Percentiles rank a stretch among this genome's conserved stretches.
These are phyloP conservation scores for Nasua narica DNA, from an alignment of 2,797 vertebrate genomes.

Conservation along the genomic window DNA sequence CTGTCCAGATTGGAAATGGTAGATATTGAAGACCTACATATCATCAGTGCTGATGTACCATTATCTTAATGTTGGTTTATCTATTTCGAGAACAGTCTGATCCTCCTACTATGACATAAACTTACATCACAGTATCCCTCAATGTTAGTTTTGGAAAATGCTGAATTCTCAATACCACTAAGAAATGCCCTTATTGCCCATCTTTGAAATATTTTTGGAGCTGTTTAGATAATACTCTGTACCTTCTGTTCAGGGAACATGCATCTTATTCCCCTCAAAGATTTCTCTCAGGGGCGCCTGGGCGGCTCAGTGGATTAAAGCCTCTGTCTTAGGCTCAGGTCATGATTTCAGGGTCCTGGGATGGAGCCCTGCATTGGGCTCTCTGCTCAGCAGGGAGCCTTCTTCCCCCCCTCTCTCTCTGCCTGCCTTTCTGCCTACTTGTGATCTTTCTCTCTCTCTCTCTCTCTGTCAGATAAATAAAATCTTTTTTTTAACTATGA, in stretches of 20 bases:
- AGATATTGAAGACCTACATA: constrained; percentile 23
- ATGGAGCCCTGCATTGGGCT: too few relatives aligned
- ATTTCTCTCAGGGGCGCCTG: not conserved
- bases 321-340: too few relatives aligned
- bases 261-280: not conserved
- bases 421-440: too few relatives aligned
- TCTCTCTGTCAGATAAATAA: too few relatives aligned
- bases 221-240: not conserved
- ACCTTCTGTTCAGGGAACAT: not conserved
- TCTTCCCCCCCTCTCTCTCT: too few relatives aligned
- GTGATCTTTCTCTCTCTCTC: too few relatives aligned
- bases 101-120: not conserved
- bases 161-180: not conserved
- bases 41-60: not conserved
- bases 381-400: too few relatives aligned
- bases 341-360: too few relatives aligned
- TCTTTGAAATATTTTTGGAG: not conserved
- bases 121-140: not conserved
- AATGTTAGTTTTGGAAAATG: not conserved
- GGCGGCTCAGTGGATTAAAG: too few relatives aligned
- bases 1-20: not conserved
- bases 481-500: too few relatives aligned
- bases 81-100: constrained; percentile 14
- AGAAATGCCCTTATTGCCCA: constrained; percentile 5
- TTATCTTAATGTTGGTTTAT: not conserved